A percentile compares a stretch with the other conserved stretches of the same genome.
Evolutionary conservation across 2,888 invertebrate genomes (phyloP).

Genomic region (Ophioninae sp.): DNA sequence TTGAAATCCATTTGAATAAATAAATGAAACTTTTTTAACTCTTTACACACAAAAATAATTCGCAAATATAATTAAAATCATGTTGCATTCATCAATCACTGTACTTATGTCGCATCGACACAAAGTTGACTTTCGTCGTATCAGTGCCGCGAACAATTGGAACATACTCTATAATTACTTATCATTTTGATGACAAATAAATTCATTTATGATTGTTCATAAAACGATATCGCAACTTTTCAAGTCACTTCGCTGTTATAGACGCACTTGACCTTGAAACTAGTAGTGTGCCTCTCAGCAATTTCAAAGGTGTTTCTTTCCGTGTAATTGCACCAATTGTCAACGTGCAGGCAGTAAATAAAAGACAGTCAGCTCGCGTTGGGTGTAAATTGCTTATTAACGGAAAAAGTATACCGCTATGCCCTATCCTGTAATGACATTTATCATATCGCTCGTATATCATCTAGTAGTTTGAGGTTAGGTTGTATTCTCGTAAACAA

Average conservation of each 20-base stretch:
- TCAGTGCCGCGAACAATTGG: background rate
- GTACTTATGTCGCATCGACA: background rate
- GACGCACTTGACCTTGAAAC: conserved; percentile 47
- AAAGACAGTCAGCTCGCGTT: background rate
- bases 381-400: background rate
- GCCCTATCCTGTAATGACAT: conserved; percentile 58
- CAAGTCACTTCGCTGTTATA: background rate
- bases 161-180: background rate
- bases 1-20: too few relatives aligned
- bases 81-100: background rate
- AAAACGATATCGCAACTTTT: background rate
- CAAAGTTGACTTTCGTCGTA: background rate
- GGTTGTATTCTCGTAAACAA: conserved; percentile 42
- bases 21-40: too few relatives aligned
- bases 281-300: conserved; percentile 33
- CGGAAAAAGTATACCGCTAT: conserved; percentile 30
- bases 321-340: conserved; percentile 34
- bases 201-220: background rate
- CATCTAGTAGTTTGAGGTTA: conserved; percentile 43
- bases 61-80: too few relatives aligned
- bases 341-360: conserved; percentile 30
- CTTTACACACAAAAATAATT: too few relatives aligned
- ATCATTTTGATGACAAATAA: background rate
- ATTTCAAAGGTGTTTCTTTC: conserved; percentile 44
- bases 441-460: background rate